A percentile compares a stretch with the other conserved stretches of the same genome.
These are phyloP conservation scores for Drosophila parabipectinata DNA, from an alignment of 1,140 invertebrate species.

Conservation along the genomic window DNA sequence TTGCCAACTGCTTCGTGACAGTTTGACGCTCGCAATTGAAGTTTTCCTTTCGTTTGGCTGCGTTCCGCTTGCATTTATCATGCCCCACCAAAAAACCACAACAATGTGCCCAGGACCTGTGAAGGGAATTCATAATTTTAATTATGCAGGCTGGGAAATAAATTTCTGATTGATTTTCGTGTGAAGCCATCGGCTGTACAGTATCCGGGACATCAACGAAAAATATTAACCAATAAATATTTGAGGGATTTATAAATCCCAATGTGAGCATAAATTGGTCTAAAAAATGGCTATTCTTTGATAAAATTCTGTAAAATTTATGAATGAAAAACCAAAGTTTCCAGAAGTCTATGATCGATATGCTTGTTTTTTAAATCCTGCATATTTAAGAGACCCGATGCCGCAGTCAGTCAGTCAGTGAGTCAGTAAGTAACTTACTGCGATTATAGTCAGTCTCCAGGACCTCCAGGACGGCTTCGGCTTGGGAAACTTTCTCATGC, in stretches of 20 bases:
- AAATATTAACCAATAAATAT: slow-evolving; percentile 5
- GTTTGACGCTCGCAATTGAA: slow-evolving; percentile 55
- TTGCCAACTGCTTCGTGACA: slow-evolving; percentile 63
- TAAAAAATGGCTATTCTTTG: neutral
- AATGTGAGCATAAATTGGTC: neutral
- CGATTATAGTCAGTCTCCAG: slow-evolving; percentile 34
- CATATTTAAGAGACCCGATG: slow-evolving; percentile 36
- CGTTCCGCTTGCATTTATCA: slow-evolving; percentile 28
- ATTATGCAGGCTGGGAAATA: slow-evolving; percentile 55
- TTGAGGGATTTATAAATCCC: neutral
- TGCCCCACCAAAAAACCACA: slow-evolving; percentile 31
- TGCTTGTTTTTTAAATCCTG: neutral
- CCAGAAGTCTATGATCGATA: slow-evolving; percentile 10
- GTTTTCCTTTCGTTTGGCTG: slow-evolving; percentile 31
- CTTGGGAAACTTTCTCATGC: slow-evolving; percentile 46
- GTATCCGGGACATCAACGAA: slow-evolving; percentile 6
- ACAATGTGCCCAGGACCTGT: slow-evolving; percentile 4
- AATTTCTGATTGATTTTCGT: slow-evolving; percentile 56
- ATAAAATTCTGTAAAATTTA: neutral
- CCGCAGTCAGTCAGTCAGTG: slow-evolving; percentile 32
- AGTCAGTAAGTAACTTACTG: slow-evolving; percentile 54
- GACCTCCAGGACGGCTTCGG: neutral
- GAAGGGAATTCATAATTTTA: slow-evolving; percentile 56
- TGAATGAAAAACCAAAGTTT: neutral
- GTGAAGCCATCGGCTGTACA: neutral